phyloP scores from a whole-genome alignment of 2,113 vertebrate species.

The Ammodytes dubius region DNA sequence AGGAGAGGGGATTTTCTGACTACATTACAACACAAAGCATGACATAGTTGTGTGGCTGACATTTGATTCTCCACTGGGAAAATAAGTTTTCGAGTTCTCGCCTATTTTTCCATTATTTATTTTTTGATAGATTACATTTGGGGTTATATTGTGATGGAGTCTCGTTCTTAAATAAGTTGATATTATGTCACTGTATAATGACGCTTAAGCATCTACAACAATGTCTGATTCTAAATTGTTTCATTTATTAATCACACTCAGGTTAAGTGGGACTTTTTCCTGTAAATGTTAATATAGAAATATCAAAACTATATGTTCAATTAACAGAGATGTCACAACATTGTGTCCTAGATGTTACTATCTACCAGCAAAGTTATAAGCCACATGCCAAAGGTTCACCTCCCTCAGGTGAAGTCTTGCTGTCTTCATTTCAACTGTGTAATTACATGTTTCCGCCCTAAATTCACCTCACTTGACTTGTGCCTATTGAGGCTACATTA shows the following conservation, averaged over 20 bases:
- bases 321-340: not conserved
- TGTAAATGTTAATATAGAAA: not conserved
- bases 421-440: not conserved
- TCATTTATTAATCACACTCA: not conserved
- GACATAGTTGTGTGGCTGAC: not conserved
- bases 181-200: too few species aligned
- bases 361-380: not conserved
- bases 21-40: not conserved
- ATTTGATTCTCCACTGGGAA: not conserved
- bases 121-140: not conserved
- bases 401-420: constrained; percentile 15
- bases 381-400: too few species aligned
- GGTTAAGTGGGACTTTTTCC: not conserved
- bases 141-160: too few species aligned
- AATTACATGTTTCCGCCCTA: not conserved
- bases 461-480: too few species aligned
- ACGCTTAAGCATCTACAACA: too few species aligned
- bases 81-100: not conserved
- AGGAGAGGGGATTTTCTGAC: not conserved
- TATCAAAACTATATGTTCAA: not conserved
- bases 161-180: too few species aligned
- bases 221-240: not conserved
- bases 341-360: not conserved
- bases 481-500: not conserved
- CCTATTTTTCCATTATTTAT: not conserved